Evolutionary conservation across 2,113 vertebrate species (phyloP).

Genomic region (Phoenicopterus ruber): DNA sequence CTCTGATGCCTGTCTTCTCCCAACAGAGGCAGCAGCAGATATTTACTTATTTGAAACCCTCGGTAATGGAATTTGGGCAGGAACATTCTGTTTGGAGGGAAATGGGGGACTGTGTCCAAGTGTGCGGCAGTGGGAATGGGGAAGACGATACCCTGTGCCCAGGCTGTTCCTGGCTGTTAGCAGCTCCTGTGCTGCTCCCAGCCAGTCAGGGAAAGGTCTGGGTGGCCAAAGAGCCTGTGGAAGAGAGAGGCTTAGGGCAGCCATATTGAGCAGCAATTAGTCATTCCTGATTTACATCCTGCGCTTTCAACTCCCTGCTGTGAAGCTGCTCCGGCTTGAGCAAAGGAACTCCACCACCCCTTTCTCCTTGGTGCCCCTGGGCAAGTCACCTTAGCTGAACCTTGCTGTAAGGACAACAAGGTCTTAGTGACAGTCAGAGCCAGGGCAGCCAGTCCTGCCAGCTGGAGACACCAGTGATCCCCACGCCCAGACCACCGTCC

Average conservation of each 20-base stretch:
- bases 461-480: neutral
- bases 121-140: accelerated
- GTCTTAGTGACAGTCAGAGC: neutral
- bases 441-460: neutral
- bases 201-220: neutral
- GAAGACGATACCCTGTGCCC: accelerated
- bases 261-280: conserved; percentile 1
- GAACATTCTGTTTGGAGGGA: neutral
- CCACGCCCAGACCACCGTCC: accelerated
- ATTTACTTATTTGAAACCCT: neutral
- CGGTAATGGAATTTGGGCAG: neutral
- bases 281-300: conserved; percentile 47
- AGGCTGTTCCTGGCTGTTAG: neutral
- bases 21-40: neutral
- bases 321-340: conserved; percentile 21
- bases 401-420: neutral
- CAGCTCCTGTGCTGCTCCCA: neutral
- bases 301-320: conserved; percentile 43
- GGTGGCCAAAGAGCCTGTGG: neutral
- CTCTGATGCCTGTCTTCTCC: neutral
- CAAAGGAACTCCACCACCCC: neutral
- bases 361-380: conserved; percentile 8
- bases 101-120: neutral
- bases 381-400: conserved; percentile 33
- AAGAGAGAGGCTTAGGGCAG: neutral